Evolutionary conservation across 2,888 invertebrate species (phyloP).

Genomic region (Lycophotia porphyrea): DNA sequence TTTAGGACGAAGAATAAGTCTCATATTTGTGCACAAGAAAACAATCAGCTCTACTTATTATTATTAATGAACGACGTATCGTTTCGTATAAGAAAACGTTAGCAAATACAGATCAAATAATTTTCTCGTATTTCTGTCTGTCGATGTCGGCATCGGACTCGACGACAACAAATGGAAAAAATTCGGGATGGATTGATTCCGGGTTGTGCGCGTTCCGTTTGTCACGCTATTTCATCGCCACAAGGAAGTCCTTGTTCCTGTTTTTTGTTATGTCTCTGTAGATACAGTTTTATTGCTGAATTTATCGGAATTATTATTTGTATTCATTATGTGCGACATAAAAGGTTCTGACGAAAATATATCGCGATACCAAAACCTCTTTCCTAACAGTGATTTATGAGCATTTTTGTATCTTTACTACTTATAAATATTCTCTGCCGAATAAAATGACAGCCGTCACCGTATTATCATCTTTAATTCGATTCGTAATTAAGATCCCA

Average conservation of each 20-base stretch:
- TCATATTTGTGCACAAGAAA: constrained; percentile 40
- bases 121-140: constrained; percentile 74
- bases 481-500: constrained; percentile 79
- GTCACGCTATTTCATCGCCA: constrained; percentile 72
- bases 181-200: constrained; percentile 77
- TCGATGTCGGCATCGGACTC: constrained; percentile 61
- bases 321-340: constrained; percentile 54
- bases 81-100: constrained; percentile 60
- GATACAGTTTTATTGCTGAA: constrained; percentile 65
- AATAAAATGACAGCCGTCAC: constrained; percentile 5
- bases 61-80: constrained; percentile 47
- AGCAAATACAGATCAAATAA: constrained; percentile 75
- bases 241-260: constrained; percentile 67
- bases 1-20: constrained; percentile 9
- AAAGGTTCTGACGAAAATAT: constrained; percentile 41
- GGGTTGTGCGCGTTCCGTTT: constrained; percentile 71
- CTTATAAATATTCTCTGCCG: constrained; percentile 11
- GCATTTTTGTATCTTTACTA: constrained; percentile 15
- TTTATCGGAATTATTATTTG: constrained; percentile 67
- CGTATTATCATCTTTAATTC: constrained; percentile 58
- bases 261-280: constrained; percentile 67
- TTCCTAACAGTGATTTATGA: constrained; percentile 22
- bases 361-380: constrained; percentile 1
- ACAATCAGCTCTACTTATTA: constrained; percentile 54
- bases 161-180: constrained; percentile 76